Evolutionary conservation across 2,113 vertebrate species (phyloP).

Genomic region (Galeopterus variegatus): DNA sequence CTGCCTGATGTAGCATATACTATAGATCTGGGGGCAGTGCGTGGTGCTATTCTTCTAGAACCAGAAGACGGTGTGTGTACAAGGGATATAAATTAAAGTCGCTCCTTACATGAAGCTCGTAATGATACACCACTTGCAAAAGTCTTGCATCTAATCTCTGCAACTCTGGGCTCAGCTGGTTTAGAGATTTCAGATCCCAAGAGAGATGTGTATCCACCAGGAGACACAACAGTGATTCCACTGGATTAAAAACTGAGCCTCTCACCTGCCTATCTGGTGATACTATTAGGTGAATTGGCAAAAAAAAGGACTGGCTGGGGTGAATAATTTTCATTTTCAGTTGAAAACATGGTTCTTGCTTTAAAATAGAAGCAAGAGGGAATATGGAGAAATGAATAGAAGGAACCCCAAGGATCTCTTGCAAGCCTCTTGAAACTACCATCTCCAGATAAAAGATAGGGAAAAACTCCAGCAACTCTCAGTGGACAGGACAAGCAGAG

Average conservation of each 20-base stretch:
- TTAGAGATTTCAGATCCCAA: neutral
- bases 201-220: neutral
- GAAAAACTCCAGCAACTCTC: neutral
- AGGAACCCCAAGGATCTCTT: neutral
- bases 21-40: neutral
- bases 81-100: neutral
- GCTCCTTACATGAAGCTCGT: neutral
- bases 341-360: neutral
- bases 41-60: neutral
- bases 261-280: neutral
- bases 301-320: neutral
- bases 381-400: neutral
- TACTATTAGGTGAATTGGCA: neutral
- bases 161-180: neutral
- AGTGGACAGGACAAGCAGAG: neutral
- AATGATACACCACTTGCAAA: neutral
- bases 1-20: neutral
- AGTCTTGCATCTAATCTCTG: conserved; percentile 14
- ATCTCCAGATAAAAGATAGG: neutral
- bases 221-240: neutral
- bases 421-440: neutral
- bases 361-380: neutral
- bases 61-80: neutral
- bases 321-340: neutral
- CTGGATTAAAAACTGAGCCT: neutral